These are phyloP conservation scores for Nycticryphes semicollaris DNA, from an alignment of 2,113 vertebrate genomes.

Conservation along the genomic window DNA sequence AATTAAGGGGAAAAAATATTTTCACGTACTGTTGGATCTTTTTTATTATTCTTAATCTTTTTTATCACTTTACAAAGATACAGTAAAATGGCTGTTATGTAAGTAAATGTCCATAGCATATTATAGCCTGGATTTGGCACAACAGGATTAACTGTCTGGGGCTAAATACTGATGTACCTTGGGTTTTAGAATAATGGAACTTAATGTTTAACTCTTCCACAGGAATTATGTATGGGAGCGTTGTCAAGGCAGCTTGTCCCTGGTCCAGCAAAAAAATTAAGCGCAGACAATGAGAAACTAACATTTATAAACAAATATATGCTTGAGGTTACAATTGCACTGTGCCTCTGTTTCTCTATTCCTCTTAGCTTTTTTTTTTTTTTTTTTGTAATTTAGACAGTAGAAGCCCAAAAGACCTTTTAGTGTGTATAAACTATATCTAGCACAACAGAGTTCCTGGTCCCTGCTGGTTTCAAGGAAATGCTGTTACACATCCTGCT, in stretches of 20 bases:
- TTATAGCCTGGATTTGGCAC: neutral
- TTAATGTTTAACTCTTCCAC: neutral
- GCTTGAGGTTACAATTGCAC: neutral
- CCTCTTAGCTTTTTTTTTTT: neutral
- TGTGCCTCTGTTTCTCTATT: neutral
- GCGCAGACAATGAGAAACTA: neutral
- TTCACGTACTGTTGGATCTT: neutral
- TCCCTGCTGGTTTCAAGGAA: slow-evolving; percentile 22
- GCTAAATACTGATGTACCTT: neutral
- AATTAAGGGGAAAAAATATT: neutral
- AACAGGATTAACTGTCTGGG: neutral
- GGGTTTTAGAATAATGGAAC: neutral
- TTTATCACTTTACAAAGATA: neutral
- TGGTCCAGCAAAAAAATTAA: neutral
- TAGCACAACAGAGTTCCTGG: neutral
- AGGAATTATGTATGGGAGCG: neutral
- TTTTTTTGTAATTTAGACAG: neutral
- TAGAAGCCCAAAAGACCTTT: neutral
- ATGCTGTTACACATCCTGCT: neutral
- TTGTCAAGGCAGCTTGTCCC: neutral
- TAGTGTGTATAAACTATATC: neutral
- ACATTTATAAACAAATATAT: neutral
- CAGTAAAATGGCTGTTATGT: neutral
- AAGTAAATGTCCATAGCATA: neutral
- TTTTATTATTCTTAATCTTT: neutral